Evolutionary conservation across 2,797 vertebrate genomes (phyloP).

Genomic region (Tarsius wallacei): DNA sequence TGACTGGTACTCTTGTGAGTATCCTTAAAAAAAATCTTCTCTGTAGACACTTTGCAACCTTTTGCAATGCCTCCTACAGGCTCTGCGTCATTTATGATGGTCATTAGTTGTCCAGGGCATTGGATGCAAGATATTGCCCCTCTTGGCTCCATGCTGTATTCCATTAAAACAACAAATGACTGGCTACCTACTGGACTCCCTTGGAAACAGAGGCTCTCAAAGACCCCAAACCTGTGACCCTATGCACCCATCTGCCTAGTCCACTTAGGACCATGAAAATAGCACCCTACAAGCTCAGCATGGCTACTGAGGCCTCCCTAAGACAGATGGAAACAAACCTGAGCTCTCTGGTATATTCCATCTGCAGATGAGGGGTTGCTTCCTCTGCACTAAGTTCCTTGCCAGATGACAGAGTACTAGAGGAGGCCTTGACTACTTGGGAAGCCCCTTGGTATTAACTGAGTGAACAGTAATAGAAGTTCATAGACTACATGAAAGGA

Average conservation of each 20-base stretch:
- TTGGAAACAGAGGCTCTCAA: not conserved
- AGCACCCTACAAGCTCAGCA: not conserved
- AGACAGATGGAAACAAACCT: not conserved
- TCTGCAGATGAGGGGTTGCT: not conserved
- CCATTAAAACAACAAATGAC: not conserved
- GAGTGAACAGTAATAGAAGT: not conserved
- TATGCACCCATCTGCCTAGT: not conserved
- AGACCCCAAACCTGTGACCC: not conserved
- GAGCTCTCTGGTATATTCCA: not conserved
- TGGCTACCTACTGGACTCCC: not conserved
- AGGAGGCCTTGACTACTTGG: not conserved
- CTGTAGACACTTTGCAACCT: not conserved
- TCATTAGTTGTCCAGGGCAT: not conserved
- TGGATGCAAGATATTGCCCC: too few relatives aligned
- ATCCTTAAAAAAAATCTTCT: not conserved
- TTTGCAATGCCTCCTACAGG: not conserved
- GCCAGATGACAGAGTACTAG: not conserved
- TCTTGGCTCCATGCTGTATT: not conserved
- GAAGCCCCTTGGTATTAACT: not conserved
- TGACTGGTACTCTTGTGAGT: not conserved
- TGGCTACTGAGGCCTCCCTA: not conserved
- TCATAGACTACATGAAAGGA: not conserved
- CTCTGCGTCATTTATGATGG: not conserved
- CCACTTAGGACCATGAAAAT: not conserved
- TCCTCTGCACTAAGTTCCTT: not conserved